Evolutionary conservation across 2,797 vertebrate genomes (phyloP).

Genomic region (Falco berigora): DNA sequence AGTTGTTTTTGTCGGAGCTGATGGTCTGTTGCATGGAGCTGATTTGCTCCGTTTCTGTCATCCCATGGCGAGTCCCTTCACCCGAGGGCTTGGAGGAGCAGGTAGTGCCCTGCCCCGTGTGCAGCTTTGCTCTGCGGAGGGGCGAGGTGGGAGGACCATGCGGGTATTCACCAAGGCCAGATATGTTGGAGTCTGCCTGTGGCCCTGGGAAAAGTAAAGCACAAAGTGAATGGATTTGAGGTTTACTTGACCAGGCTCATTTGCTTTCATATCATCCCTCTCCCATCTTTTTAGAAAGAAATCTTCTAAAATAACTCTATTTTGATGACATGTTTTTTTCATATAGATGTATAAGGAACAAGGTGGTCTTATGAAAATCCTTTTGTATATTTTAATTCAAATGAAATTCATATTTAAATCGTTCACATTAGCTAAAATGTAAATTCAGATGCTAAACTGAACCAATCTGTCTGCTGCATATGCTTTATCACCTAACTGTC

Average conservation of each 20-base stretch:
- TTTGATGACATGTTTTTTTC: not conserved
- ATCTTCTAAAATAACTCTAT: not conserved
- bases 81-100: accelerated
- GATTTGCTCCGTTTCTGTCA: not conserved
- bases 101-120: accelerated
- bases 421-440: constrained; percentile 14
- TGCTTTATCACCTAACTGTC: constrained; percentile 18
- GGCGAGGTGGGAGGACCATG: accelerated
- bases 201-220: not conserved
- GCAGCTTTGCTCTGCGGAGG: not conserved
- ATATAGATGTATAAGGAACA: not conserved
- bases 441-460: constrained; percentile 35
- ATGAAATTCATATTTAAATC: constrained; percentile 33
- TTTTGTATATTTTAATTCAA: constrained; percentile 28
- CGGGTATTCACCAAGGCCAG: not conserved
- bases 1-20: not conserved
- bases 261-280: not conserved
- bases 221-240: not conserved
- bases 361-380: not conserved
- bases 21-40: not conserved
- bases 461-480: constrained; percentile 27
- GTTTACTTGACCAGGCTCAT: not conserved
- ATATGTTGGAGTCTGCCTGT: not conserved
- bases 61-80: not conserved
- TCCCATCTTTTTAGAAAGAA: not conserved